A percentile compares a stretch with the other conserved stretches of the same genome.
These are phyloP conservation scores for Microplitis deprimator DNA, from an alignment of 2,888 invertebrate species.

Conservation along the genomic window DNA sequence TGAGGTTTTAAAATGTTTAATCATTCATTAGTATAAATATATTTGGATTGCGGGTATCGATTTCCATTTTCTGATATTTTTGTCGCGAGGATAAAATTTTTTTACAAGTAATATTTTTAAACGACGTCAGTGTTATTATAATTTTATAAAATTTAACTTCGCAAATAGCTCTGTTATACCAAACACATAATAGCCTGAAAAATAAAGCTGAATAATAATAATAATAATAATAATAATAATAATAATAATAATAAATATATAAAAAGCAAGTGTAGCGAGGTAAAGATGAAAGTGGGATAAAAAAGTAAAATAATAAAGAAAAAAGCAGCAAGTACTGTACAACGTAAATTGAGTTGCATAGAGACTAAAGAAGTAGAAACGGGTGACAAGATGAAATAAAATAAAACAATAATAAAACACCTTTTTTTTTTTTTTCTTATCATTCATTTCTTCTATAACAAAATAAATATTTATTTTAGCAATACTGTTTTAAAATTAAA, in stretches of 20 bases:
- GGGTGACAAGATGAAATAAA: not conserved
- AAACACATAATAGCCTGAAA: not conserved
- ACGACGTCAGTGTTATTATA: no score
- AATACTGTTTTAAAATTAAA: not conserved
- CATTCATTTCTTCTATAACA: not conserved
- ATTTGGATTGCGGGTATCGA: no score
- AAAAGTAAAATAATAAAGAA: conserved; percentile 29
- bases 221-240: conserved; percentile 28
- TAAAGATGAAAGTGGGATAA: not conserved
- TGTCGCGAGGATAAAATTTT: no score
- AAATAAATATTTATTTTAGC: not conserved
- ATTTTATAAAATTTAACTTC: not conserved
- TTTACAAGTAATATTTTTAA: no score
- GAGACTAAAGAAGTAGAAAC: not conserved
- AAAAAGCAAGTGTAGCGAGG: conserved; percentile 31
- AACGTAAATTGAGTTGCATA: conserved; percentile 25
- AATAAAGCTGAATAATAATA: not conserved
- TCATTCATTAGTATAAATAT: no score
- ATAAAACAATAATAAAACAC: not conserved
- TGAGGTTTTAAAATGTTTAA: no score
- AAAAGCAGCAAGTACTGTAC: conserved; percentile 17
- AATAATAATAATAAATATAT: conserved; percentile 35
- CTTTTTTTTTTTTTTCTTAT: not conserved
- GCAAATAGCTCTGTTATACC: not conserved
- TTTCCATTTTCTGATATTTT: no score